Conservation (phyloP, 2,888 invertebrate genomes). For the Prostheceraeus crozeri region DNA sequence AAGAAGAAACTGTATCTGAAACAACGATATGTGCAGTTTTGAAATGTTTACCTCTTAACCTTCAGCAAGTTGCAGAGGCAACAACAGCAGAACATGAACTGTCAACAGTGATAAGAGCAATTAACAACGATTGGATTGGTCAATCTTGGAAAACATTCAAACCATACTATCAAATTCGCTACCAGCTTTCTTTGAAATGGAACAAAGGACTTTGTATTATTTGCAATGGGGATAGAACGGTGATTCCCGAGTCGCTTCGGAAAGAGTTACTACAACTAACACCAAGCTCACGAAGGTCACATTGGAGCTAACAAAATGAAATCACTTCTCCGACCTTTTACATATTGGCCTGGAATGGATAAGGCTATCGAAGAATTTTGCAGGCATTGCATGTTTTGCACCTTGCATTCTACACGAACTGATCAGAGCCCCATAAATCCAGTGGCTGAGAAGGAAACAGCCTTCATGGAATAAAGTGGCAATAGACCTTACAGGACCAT, state of each 20-base stretch:
- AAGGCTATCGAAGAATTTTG: conserved; percentile 1
- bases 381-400: not conserved
- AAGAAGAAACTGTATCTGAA: conserved; percentile 24
- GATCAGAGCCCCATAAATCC: conserved; percentile 5
- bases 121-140: conserved; percentile 22
- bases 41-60: conserved; percentile 3
- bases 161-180: too few relatives aligned
- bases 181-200: too few relatives aligned
- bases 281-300: too few relatives aligned
- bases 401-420: conserved; percentile 6
- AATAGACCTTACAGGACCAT: conserved; percentile 10
- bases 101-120: conserved; percentile 14
- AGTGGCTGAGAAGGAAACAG: conserved; percentile 6
- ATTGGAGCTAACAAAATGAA: conserved; percentile 9
- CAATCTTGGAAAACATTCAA: too few relatives aligned
- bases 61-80: conserved; percentile 16
- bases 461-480: not conserved
- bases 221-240: conserved; percentile 6
- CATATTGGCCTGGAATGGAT: conserved; percentile 7
- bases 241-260: not conserved
- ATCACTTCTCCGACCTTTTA: not conserved
- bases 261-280: too few relatives aligned
- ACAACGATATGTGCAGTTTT: conserved; percentile 11
- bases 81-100: not conserved
- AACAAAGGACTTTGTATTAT: too few relatives aligned